phyloP scores from a whole-genome alignment of 2,797 vertebrate genomes.

The Austrolebias charrua region DNA sequence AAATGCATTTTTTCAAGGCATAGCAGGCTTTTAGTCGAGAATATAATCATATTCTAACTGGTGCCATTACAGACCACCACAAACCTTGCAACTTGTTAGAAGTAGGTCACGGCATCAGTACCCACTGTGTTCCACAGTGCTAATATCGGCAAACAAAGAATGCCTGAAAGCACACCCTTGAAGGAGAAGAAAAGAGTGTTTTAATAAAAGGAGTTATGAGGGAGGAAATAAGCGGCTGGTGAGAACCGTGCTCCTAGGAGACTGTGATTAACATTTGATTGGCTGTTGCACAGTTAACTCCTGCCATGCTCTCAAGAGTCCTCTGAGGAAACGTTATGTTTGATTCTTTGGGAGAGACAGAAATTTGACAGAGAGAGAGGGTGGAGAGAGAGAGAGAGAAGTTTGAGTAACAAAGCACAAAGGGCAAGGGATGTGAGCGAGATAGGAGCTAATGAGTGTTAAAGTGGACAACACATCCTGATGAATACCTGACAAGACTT shows the following conservation, averaged over 20 bases:
- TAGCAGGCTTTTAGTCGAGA: not conserved
- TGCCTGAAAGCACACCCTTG: constrained; percentile 33
- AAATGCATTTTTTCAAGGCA: too few relatives aligned
- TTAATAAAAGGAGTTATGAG: constrained; percentile 55
- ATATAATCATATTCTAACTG: constrained; percentile 21
- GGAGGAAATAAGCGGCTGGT: constrained; percentile 35
- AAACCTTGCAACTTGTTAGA: constrained; percentile 55
- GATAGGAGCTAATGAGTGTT: constrained; percentile 16
- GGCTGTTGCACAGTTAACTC: constrained; percentile 61
- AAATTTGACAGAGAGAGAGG: not conserved
- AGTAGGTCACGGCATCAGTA: constrained; percentile 13
- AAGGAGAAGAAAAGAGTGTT: constrained; percentile 51
- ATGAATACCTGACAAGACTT: constrained; percentile 46
- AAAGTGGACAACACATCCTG: constrained; percentile 33
- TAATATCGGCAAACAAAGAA: constrained; percentile 53
- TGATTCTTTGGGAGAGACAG: constrained; percentile 44
- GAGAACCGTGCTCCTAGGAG: constrained; percentile 45
- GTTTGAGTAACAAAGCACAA: constrained; percentile 9
- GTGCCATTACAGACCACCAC: constrained; percentile 23
- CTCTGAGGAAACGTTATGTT: constrained; percentile 42
- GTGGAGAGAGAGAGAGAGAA: not conserved
- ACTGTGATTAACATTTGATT: constrained; percentile 67
- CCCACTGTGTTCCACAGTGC: constrained; percentile 36
- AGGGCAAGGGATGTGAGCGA: not conserved
- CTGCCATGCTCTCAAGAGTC: constrained; percentile 42